Conservation (phyloP, 2,888 invertebrate species). For the Linnaemya tessellans region DNA sequence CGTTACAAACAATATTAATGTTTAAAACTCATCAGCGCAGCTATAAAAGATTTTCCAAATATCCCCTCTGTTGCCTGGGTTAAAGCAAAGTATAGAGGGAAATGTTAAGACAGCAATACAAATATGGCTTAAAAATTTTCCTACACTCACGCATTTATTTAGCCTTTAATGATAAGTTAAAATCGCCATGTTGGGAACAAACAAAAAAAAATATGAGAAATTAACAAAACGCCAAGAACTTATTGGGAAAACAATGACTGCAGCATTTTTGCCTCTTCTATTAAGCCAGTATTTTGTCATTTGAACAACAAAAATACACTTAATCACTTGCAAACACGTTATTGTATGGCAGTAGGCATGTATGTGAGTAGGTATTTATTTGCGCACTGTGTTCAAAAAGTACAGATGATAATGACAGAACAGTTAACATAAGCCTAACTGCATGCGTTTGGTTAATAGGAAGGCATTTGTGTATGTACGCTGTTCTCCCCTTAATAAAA, state of each 20-base stretch:
- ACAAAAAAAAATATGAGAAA: neutral
- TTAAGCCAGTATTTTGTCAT: slow-evolving; percentile 5
- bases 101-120: neutral
- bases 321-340: neutral
- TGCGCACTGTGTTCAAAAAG: slow-evolving; percentile 4
- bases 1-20: neutral
- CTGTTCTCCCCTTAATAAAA: slow-evolving; percentile 6
- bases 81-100: neutral
- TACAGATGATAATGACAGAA: slow-evolving; percentile 47
- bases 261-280: neutral
- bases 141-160: slow-evolving; percentile 3
- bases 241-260: slow-evolving; percentile 16
- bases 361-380: neutral
- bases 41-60: slow-evolving; percentile 8
- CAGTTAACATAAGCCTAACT: slow-evolving; percentile 25
- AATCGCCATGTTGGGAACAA: neutral
- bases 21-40: slow-evolving; percentile 3
- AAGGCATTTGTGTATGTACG: neutral
- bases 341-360: too few relatives aligned
- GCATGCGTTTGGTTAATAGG: slow-evolving; percentile 13
- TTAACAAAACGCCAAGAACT: neutral
- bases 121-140: slow-evolving; percentile 4
- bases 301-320: slow-evolving; percentile 2
- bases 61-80: neutral
- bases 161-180: slow-evolving; percentile 6